Base-by-base conservation (phyloP, 1,140 invertebrate species). In the Anastatus disparis region DNA sequence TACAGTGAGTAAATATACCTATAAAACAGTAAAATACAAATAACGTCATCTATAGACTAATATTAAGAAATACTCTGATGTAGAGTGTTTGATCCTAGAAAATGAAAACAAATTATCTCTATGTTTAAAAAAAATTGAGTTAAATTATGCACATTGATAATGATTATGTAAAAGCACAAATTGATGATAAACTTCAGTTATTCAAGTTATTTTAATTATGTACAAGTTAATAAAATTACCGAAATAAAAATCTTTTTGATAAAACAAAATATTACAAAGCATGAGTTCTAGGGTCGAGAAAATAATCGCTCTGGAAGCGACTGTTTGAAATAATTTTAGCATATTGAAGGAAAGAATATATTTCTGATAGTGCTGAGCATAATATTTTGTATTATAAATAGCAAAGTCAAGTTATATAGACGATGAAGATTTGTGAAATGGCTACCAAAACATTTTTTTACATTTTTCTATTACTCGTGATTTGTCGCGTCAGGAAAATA, bases 371-470 rank as follows among this genome's bases (percentile, higher is more conserved):
- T 40, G 20, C 29, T 29, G 10, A 42, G 24, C 40, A 46, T 42
- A 53, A 67, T 48, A 67, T 67, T 67, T 58, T 67, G 40, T 67
- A 67, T 58, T 48, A 48, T 17, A 13, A 10, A 2, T 31, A 66
- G 27, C 29, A 64, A 2, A 22, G 8, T 24, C 42, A 48, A 59
- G 22, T 59, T 64, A 15, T 29, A 24, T 46, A n/a, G 22, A 4
- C 9, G 2, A 58, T 6, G 3, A 26, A 59, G 15, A 24, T 42
- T 29, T 55, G n/a, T 42, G 26, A 55, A 65, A 40, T 3, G 1
- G 17, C 12, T 38, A 38, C 9, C 29, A 63, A 42, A 53, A 4
- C 2, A 53, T 35, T 64, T 58, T 58, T 58, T 58, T 58, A 58
- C 20, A 58, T 38, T 58, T 58, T 58, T 58, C 55, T 58, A 58